Evolutionary conservation across 2,888 invertebrate species (phyloP).

Genomic region (Ochropleura leucogaster): DNA sequence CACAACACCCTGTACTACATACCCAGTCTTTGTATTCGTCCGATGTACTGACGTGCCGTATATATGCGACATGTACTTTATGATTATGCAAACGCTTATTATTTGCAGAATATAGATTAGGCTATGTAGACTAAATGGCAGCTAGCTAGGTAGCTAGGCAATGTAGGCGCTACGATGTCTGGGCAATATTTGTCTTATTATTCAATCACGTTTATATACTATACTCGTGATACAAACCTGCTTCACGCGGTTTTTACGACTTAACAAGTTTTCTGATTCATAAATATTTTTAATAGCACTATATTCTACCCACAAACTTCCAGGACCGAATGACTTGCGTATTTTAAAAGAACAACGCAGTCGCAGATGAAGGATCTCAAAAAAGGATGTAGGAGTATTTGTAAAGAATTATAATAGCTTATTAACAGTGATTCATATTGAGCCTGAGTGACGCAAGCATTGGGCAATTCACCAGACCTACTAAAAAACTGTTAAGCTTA

Average conservation of each 20-base stretch:
- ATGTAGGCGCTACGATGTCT: slow-evolving; percentile 34
- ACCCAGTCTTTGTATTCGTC: slow-evolving; percentile 34
- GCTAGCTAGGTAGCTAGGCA: not conserved
- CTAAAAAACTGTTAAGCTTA: slow-evolving; percentile 6
- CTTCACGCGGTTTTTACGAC: not conserved
- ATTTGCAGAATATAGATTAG: slow-evolving; percentile 54
- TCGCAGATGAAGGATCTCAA: not conserved
- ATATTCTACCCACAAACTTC: too few species aligned
- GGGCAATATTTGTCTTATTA: not conserved
- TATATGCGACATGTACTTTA: slow-evolving; percentile 25
- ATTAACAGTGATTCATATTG: slow-evolving; percentile 14
- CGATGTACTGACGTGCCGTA: slow-evolving; percentile 22
- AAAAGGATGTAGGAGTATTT: not conserved
- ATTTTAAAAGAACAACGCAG: not conserved
- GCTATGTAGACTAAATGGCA: slow-evolving; percentile 32
- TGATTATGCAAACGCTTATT: slow-evolving; percentile 51
- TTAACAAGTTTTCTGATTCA: not conserved
- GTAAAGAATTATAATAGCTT: not conserved
- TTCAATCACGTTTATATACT: not conserved
- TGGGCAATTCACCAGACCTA: not conserved
- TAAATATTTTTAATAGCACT: too few species aligned
- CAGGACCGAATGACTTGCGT: not conserved
- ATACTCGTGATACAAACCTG: not conserved
- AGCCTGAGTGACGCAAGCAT: slow-evolving; percentile 1
- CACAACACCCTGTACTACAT: not conserved